Percentiles rank a stretch among this genome's conserved stretches.
Evolutionary conservation across 2,113 vertebrate species (phyloP).

Genomic region (Arenaria interpres): DNA sequence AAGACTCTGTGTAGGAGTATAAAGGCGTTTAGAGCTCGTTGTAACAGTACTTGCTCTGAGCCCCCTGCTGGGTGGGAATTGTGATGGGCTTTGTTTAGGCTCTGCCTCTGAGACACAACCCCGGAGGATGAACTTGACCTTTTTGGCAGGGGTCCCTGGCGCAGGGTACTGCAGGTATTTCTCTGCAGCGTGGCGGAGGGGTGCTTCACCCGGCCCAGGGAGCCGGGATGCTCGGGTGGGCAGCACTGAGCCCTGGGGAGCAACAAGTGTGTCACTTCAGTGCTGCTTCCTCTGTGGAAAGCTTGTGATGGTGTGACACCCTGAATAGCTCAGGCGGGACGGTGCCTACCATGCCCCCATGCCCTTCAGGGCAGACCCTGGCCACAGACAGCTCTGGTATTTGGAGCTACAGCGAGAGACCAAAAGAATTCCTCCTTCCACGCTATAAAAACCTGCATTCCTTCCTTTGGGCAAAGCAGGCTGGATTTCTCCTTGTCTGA

Average conservation of each 20-base stretch:
- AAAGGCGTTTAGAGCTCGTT: neutral
- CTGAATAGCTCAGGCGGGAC: neutral
- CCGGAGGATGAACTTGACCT: neutral
- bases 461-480: constrained; percentile 21
- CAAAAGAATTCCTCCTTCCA: constrained; percentile 21
- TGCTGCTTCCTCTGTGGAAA: neutral
- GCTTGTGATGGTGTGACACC: neutral
- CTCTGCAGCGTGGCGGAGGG: neutral
- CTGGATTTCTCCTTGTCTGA: constrained; percentile 40
- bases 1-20: neutral
- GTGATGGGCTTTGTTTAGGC: neutral
- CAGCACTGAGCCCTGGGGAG: fast-evolving
- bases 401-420: neutral
- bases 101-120: neutral
- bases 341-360: neutral
- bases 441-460: constrained; percentile 51
- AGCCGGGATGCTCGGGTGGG: neutral
- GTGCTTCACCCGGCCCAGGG: fast-evolving
- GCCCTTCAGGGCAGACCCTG: neutral
- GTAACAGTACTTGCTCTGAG: neutral
- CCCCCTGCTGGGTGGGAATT: neutral
- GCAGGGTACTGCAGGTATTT: too few species aligned
- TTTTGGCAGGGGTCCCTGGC: neutral
- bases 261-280: neutral
- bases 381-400: constrained; percentile 18